phyloP scores from a whole-genome alignment of 1,140 invertebrate species.

The Pseudomyrmex flavicornis region DNA sequence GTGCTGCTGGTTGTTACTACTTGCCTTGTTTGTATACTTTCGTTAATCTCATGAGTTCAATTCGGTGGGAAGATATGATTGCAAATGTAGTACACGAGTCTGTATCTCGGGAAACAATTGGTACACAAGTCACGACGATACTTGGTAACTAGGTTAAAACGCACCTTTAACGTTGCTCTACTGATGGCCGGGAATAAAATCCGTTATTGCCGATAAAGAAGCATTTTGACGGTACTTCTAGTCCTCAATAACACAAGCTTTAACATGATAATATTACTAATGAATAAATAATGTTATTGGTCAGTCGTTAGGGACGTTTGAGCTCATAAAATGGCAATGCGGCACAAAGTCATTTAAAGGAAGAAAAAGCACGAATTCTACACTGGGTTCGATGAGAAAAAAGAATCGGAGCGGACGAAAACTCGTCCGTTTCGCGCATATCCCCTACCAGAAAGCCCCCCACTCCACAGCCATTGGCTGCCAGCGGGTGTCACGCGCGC shows the following conservation, averaged over 20 bases:
- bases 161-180: too few relatives aligned
- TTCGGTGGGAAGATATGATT: background rate
- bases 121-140: background rate
- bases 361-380: background rate
- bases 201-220: background rate
- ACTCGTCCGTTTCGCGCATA: too few relatives aligned
- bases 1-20: background rate
- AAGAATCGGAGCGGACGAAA: too few relatives aligned
- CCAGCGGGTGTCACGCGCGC: too few relatives aligned
- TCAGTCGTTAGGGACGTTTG: conserved; percentile 1
- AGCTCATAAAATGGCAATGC: background rate
- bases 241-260: background rate
- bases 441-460: too few relatives aligned
- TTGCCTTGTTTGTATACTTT: conserved; percentile 2
- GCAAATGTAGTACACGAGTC: background rate
- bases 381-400: too few relatives aligned
- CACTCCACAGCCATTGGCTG: too few relatives aligned
- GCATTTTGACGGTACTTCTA: background rate
- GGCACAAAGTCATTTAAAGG: background rate
- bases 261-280: conserved; percentile 15
- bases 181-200: too few relatives aligned
- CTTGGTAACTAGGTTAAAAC: background rate
- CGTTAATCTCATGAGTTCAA: background rate
- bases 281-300: conserved; percentile 10
- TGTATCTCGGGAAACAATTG: background rate